Evolutionary conservation across 2,797 vertebrate species (phyloP).

Genomic region (Tokudaia muenninki): DNA sequence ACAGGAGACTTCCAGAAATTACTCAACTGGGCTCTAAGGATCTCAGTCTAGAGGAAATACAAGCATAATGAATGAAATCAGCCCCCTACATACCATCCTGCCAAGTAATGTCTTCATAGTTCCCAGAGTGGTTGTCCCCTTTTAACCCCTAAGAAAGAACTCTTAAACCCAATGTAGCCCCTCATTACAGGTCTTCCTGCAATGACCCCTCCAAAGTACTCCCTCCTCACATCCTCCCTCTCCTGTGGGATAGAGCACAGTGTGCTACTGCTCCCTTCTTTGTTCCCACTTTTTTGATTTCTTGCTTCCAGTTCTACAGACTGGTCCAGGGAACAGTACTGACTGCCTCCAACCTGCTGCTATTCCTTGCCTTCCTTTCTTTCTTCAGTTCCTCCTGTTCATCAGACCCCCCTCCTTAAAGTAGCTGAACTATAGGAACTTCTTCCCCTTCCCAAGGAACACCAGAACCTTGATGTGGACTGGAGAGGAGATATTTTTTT

Average conservation of each 20-base stretch:
- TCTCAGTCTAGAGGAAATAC: neutral
- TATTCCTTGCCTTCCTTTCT: neutral
- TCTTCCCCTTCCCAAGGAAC: neutral
- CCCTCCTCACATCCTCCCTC: too few species aligned
- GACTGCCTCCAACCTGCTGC: neutral
- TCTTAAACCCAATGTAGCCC: too few species aligned
- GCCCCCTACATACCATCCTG: fast-evolving
- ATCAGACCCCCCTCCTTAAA: neutral
- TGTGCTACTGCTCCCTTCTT: fast-evolving
- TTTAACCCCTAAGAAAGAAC: too few species aligned
- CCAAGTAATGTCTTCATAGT: too few species aligned
- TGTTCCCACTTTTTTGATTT: neutral
- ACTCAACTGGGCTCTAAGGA: neutral
- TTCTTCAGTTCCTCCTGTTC: neutral
- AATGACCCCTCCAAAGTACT: too few species aligned
- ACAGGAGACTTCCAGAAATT: neutral
- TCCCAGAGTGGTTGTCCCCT: neutral
- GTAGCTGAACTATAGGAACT: too few species aligned
- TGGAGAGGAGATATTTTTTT: too few species aligned
- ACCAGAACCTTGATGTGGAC: too few species aligned
- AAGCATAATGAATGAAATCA: neutral
- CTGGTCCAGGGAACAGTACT: neutral
- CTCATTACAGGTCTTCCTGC: neutral
- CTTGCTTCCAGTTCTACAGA: neutral
- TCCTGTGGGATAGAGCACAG: neutral